A percentile compares a stretch with the other conserved stretches of the same genome.
Conservation (phyloP, 2,888 invertebrate species). For the Serripes groenlandicus region DNA sequence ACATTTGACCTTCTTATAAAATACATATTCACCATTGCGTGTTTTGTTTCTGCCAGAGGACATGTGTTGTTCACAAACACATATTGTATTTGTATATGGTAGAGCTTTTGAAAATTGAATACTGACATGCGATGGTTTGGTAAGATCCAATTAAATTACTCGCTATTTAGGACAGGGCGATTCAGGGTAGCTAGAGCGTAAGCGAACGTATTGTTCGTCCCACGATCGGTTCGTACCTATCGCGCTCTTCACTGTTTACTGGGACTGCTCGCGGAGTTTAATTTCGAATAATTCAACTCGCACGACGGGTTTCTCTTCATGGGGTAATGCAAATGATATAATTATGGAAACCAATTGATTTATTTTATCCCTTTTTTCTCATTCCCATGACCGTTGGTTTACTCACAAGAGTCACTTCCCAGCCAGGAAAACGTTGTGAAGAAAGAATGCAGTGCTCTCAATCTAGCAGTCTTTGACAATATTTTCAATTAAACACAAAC, state of each 20-base stretch:
- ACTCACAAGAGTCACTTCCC: too few species aligned
- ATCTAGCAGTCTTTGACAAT: too few species aligned
- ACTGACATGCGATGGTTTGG: background rate
- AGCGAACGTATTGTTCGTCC: constrained; percentile 6
- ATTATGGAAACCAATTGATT: constrained; percentile 66
- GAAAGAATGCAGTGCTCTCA: too few species aligned
- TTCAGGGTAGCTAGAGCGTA: constrained; percentile 2
- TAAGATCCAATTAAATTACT: constrained; percentile 3
- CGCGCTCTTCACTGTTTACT: constrained; percentile 2
- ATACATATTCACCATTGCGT: too few species aligned
- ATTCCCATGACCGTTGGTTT: too few species aligned
- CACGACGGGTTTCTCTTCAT: constrained; percentile 45
- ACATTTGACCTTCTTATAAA: too few species aligned
- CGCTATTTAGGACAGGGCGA: constrained; percentile 3
- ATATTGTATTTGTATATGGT: too few species aligned
- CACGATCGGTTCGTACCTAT: constrained; percentile 16
- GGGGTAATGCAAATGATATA: constrained; percentile 66
- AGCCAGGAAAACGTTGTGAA: too few species aligned
- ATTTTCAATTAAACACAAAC: too few species aligned
- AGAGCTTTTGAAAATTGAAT: too few species aligned
- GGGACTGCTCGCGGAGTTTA: constrained; percentile 52
- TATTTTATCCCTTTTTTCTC: constrained; percentile 27
- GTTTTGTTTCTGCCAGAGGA: too few species aligned
- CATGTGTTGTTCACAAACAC: too few species aligned
- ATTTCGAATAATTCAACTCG: constrained; percentile 59